phyloP scores from a whole-genome alignment of 2,888 invertebrate genomes.

The Sepioteuthis lessoniana region DNA sequence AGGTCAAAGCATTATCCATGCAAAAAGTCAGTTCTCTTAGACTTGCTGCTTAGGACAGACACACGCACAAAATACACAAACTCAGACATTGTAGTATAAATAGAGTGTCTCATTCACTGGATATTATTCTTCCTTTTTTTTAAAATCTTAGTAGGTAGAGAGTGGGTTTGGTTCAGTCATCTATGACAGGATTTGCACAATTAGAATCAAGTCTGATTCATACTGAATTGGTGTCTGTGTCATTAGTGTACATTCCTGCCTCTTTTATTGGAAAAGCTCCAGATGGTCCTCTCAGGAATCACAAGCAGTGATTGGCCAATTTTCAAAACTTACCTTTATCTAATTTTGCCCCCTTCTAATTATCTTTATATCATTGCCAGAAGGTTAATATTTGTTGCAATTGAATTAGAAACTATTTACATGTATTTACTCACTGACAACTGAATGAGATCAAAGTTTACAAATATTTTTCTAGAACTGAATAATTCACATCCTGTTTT shows the following conservation, averaged over 20 bases:
- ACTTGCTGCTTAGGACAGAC: too few species aligned
- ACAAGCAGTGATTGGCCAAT: neutral
- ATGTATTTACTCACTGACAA: neutral
- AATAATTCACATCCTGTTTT: neutral
- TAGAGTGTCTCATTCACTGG: too few species aligned
- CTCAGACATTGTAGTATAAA: too few species aligned
- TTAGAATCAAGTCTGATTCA: slow-evolving; percentile 2
- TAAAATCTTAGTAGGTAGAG: too few species aligned
- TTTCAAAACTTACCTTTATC: slow-evolving; percentile 4
- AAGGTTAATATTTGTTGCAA: slow-evolving; percentile 14
- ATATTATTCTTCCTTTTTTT: too few species aligned
- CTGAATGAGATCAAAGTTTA: slow-evolving; percentile 21
- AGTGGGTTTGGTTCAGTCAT: too few species aligned
- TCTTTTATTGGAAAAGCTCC: neutral
- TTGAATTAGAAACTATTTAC: slow-evolving; percentile 23
- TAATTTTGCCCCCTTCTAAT: neutral
- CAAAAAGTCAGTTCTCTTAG: too few species aligned
- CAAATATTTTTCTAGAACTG: neutral
- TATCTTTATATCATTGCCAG: slow-evolving; percentile 13
- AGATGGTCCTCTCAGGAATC: slow-evolving; percentile 23
- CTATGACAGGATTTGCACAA: neutral
- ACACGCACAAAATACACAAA: too few species aligned
- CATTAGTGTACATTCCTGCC: neutral
- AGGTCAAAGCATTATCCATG: too few species aligned
- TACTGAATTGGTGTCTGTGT: neutral